These are phyloP conservation scores for Mirza zaza DNA, from an alignment of 2,113 vertebrate species.

Conservation along the genomic window DNA sequence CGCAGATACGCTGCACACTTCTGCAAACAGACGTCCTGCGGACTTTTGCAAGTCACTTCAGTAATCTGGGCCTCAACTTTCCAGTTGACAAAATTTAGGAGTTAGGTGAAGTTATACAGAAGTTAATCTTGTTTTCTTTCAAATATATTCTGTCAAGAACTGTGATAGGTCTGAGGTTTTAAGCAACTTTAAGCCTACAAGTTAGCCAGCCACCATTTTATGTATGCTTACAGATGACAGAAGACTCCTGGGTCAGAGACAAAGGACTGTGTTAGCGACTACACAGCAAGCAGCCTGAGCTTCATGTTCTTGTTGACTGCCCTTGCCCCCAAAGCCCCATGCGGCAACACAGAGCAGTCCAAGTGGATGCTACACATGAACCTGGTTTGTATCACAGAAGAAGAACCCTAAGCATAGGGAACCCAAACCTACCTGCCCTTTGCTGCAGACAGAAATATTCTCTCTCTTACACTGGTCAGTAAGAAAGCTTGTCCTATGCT, in stretches of 20 bases:
- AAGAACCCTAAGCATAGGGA: neutral
- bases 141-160: neutral
- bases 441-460: neutral
- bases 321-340: neutral
- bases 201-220: neutral
- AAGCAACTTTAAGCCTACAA: neutral
- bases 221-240: neutral
- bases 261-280: neutral
- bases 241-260: neutral
- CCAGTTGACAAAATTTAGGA: neutral
- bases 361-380: neutral
- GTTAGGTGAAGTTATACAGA: neutral
- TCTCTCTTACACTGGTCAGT: neutral
- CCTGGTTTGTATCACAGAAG: neutral
- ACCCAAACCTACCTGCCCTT: neutral
- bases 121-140: neutral
- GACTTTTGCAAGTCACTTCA: neutral
- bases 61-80: neutral
- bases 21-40: too few relatives aligned
- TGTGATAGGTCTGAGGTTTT: neutral
- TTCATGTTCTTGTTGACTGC: neutral
- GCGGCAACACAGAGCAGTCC: neutral
- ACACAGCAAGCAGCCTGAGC: neutral
- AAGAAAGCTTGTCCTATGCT: neutral
- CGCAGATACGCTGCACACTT: neutral